phyloP scores from a whole-genome alignment of 2,113 vertebrate genomes.

The Charadrius vociferus region DNA sequence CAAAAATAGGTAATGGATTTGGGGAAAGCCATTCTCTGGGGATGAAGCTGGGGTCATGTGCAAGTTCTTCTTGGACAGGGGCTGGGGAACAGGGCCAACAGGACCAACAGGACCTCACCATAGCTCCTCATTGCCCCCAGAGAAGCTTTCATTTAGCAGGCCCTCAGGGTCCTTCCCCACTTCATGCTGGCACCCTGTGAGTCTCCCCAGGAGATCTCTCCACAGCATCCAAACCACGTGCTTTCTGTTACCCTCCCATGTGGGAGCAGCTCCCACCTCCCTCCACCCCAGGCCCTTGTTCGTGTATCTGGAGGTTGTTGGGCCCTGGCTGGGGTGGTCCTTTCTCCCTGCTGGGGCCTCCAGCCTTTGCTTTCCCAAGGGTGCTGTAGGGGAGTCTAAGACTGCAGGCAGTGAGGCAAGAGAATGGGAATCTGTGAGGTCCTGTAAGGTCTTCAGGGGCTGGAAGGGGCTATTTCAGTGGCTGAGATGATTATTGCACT shows the following conservation, averaged over 20 bases:
- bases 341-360: not conserved
- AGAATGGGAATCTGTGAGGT: not conserved
- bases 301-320: not conserved
- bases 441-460: not conserved
- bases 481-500: not conserved
- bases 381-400: not conserved
- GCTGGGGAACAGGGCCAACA: not conserved
- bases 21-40: not conserved
- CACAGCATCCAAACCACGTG: accelerated
- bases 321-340: not conserved
- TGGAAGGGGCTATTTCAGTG: not conserved
- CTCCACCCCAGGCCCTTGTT: not conserved
- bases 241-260: not conserved
- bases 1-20: not conserved
- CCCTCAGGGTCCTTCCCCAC: not conserved
- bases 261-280: not conserved
- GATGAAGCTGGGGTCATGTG: not conserved
- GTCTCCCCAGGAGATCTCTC: not conserved
- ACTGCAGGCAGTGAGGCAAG: not conserved
- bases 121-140: not conserved
- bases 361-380: not conserved
- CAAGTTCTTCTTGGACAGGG: not conserved
- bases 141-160: not conserved
- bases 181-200: not conserved
- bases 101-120: accelerated